Evolutionary conservation across 2,888 invertebrate genomes (phyloP).

Genomic region (Panopea generosa): DNA sequence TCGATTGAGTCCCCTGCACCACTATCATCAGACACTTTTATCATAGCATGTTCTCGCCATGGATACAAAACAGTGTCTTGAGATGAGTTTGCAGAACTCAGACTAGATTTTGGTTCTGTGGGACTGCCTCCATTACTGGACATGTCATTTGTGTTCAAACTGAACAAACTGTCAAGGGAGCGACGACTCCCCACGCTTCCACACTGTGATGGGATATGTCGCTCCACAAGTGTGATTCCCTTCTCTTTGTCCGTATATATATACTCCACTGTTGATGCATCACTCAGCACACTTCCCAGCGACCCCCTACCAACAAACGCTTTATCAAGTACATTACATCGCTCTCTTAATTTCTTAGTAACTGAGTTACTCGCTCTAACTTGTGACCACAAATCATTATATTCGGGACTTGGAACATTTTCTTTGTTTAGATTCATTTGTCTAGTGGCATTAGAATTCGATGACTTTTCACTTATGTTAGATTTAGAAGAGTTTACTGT

Average conservation of each 20-base stretch:
- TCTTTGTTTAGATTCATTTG: too few species aligned
- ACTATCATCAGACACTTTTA: constrained; percentile 35
- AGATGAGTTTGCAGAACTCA: constrained; percentile 27
- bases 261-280: constrained; percentile 72
- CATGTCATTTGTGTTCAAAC: constrained; percentile 25
- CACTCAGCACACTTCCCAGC: constrained; percentile 66
- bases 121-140: background rate
- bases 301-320: constrained; percentile 59
- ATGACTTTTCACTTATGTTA: too few species aligned
- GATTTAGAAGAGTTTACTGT: background rate
- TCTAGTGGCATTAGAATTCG: too few species aligned
- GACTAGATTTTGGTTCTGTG: background rate
- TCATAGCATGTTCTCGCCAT: constrained; percentile 67
- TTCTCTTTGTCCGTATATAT: constrained; percentile 75
- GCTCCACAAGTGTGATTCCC: constrained; percentile 75
- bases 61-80: constrained; percentile 73
- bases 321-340: constrained; percentile 36
- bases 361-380: constrained; percentile 36
- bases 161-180: constrained; percentile 71
- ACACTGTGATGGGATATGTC: constrained; percentile 74
- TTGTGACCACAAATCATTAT: constrained; percentile 50
- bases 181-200: constrained; percentile 68
- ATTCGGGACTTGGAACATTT: constrained; percentile 5
- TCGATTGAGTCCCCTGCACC: background rate
- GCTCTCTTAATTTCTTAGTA: constrained; percentile 1